These are phyloP conservation scores for Trachelus tabidus DNA, from an alignment of 2,888 invertebrate genomes.

Conservation along the genomic window DNA sequence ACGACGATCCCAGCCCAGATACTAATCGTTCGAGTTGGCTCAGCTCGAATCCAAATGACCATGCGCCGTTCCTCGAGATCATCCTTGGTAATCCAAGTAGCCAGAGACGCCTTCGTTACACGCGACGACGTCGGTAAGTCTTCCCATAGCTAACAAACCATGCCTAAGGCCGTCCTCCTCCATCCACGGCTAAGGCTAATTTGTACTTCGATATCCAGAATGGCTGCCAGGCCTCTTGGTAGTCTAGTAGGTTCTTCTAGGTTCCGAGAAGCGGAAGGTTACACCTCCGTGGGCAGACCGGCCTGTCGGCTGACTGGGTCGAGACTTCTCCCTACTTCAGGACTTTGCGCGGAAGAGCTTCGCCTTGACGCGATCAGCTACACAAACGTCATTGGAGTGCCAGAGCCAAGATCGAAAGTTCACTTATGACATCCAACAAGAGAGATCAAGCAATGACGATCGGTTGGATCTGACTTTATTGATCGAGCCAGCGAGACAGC, in stretches of 20 bases:
- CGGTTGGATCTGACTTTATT: too few species aligned
- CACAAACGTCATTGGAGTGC: background rate
- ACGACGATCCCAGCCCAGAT: background rate
- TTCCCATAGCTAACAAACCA: slow-evolving; percentile 8
- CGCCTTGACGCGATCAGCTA: background rate
- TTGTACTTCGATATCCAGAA: slow-evolving; percentile 11
- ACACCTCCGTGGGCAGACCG: slow-evolving; percentile 39
- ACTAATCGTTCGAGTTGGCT: background rate
- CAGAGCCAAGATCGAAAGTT: background rate
- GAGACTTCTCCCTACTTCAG: background rate
- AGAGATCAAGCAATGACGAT: background rate
- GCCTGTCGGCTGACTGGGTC: slow-evolving; percentile 32
- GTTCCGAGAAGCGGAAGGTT: slow-evolving; percentile 46
- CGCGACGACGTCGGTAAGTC: background rate
- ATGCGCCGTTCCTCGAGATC: background rate
- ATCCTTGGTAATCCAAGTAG: background rate
- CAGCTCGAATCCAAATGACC: background rate
- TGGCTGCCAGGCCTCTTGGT: background rate
- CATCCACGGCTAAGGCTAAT: slow-evolving; percentile 27
- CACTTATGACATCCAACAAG: background rate
- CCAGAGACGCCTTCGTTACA: background rate
- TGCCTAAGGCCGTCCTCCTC: background rate
- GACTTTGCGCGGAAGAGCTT: background rate
- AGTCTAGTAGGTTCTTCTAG: slow-evolving; percentile 10
- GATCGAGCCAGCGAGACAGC: too few species aligned